Evolutionary conservation across 2,888 invertebrate genomes (phyloP).

Genomic region (Thysanoteuthis rhombus): DNA sequence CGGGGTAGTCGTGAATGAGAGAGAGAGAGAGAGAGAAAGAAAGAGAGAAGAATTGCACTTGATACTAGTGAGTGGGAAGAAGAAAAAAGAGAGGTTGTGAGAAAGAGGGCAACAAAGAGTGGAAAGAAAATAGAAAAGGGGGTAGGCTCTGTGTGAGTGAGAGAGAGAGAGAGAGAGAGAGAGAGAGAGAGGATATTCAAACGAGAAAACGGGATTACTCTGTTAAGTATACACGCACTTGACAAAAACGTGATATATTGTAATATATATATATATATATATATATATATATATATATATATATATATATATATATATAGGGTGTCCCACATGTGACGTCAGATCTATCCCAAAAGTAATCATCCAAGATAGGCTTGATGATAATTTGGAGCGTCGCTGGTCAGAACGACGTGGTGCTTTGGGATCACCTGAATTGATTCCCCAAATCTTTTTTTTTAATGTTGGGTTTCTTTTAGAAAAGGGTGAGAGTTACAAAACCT

Average conservation of each 20-base stretch:
- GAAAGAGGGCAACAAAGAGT: neutral
- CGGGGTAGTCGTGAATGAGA: neutral
- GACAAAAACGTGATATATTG: neutral
- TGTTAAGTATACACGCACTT: neutral
- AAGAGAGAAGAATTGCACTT: no score
- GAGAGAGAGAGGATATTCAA: neutral
- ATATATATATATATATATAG: neutral
- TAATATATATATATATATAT: constrained; percentile 12
- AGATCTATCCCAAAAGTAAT: no score
- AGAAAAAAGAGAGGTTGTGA: neutral
- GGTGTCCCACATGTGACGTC: no score
- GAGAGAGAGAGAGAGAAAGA: neutral
- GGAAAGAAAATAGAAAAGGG: neutral
- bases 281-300: neutral
- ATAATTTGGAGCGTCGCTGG: no score
- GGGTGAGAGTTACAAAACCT: no score
- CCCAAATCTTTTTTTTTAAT: no score
- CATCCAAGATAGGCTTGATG: no score
- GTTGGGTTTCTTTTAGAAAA: no score
- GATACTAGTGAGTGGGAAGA: neutral
- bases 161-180: neutral
- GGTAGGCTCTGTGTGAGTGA: neutral
- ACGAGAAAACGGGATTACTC: no score
- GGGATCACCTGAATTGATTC: no score
- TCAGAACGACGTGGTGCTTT: no score